Conservation (phyloP, 2,888 invertebrate species). For the Synanthedon formicaeformis region DNA sequence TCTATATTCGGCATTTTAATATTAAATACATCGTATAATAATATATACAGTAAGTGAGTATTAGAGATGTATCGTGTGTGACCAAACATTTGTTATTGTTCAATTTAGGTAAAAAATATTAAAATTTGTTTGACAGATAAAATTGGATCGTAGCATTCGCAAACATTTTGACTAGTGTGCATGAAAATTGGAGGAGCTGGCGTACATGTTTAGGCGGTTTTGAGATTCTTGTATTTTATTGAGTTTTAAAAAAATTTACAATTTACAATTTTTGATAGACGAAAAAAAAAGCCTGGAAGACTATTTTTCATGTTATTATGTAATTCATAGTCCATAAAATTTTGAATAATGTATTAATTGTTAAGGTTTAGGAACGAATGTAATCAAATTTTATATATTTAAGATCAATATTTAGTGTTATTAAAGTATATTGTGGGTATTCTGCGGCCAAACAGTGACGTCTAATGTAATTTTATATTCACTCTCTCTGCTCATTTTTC, state of each 20-base stretch:
- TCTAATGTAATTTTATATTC: too few species aligned
- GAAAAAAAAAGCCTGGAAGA: slow-evolving; percentile 58
- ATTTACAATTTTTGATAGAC: slow-evolving; percentile 66
- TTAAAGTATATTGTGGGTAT: too few species aligned
- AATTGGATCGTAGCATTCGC: slow-evolving; percentile 19
- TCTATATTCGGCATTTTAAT: too few species aligned
- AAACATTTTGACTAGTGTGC: slow-evolving; percentile 14
- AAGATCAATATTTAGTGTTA: neutral
- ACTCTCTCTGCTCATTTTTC: too few species aligned
- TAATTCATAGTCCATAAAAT: slow-evolving; percentile 62
- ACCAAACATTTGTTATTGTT: too few species aligned
- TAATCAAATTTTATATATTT: slow-evolving; percentile 27
- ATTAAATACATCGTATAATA: neutral
- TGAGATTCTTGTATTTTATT: slow-evolving; percentile 55
- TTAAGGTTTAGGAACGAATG: slow-evolving; percentile 48
- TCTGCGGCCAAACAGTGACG: too few species aligned
- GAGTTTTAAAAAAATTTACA: slow-evolving; percentile 58
- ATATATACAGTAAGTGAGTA: neutral
- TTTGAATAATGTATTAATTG: slow-evolving; percentile 58
- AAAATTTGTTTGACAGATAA: slow-evolving; percentile 35
- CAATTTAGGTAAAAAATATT: slow-evolving; percentile 27
- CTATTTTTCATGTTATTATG: slow-evolving; percentile 62
- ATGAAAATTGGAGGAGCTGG: slow-evolving; percentile 20
- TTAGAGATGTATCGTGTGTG: neutral
- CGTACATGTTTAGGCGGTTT: slow-evolving; percentile 41